Base-by-base conservation (phyloP, 2,113 vertebrate genomes). In the Muntiacus reevesi region DNA sequence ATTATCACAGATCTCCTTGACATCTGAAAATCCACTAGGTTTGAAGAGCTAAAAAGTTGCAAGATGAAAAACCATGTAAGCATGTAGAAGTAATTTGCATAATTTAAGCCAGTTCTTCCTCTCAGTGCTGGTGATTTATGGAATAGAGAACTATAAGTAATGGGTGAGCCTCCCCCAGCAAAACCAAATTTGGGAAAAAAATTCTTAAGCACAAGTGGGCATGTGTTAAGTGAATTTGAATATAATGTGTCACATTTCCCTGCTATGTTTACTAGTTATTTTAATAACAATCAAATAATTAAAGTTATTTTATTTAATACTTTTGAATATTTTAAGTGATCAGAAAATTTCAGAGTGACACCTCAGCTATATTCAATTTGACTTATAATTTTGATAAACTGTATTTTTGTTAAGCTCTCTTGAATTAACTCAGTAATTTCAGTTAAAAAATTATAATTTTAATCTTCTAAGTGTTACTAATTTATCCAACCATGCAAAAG, bases 141-240 rank as follows among this genome's bases (percentile, higher is more conserved):
- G 16, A 13, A 97, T 95, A 94, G 81, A 40, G 6, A 74, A 36
- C 6, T 45, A 3, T 67, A 91, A 74, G 36, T 74, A 76, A 59
- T 89, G 45, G 17, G 45, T 45, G 36, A 84, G 30, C 2, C 1
- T 96, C 36, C 8, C 6, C 10, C 33, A 8, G 45, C 3, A 74
- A 96, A 97, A 93, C 33, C 47, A 94, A 93, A 86, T 81, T 84
- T 47, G 13, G 40, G 82, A 33, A 81, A 91, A 55, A 64, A 33
- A 60, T 19, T 96, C 7, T 91, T 76, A 43, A 76, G 50, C 62
- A 9, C 47, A 81, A 89, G 2, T 64, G 25, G 30, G 79, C 1
- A 45, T n/a, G 14, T 45, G 33, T n/a, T 92, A 83, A 79, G 27
- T 88, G 54, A 95, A 79, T 96, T 60, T 30, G 11, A 84, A 7